Evolutionary conservation across 2,888 invertebrate genomes (phyloP).

Genomic region (Lepidonotus clava): DNA sequence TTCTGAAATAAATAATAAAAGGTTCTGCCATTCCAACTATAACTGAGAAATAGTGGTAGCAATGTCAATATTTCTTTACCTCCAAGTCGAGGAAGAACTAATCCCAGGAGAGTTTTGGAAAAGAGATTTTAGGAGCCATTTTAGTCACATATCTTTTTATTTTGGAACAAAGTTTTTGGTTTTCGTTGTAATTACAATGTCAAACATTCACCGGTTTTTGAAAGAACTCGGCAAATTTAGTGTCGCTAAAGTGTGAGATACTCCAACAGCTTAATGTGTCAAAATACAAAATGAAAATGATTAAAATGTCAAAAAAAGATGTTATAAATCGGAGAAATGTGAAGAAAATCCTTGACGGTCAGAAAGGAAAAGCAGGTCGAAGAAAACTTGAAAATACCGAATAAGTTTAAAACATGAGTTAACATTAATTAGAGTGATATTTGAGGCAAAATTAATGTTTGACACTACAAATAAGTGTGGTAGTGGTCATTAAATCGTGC

Average conservation of each 20-base stretch:
- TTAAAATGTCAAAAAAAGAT: neutral
- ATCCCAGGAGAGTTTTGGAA: slow-evolving; percentile 14
- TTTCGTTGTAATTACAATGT: too few species aligned
- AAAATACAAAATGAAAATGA: neutral
- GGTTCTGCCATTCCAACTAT: neutral
- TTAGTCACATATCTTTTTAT: neutral
- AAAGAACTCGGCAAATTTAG: too few species aligned
- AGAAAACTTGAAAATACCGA: too few species aligned
- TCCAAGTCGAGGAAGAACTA: slow-evolving; percentile 45
- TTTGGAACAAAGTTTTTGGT: neutral
- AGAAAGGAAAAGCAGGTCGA: too few species aligned
- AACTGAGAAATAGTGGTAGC: neutral
- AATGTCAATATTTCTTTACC: slow-evolving; percentile 22
- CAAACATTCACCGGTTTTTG: too few species aligned
- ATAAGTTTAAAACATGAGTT: too few species aligned
- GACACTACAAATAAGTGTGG: too few species aligned
- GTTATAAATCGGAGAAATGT: too few species aligned
- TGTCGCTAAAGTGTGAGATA: neutral
- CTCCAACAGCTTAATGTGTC: neutral
- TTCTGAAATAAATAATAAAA: neutral
- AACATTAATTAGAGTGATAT: too few species aligned
- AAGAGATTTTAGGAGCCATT: neutral
- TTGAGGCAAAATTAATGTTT: too few species aligned
- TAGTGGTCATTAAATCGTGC: too few species aligned
- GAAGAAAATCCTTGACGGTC: too few species aligned